A percentile compares a stretch with the other conserved stretches of the same genome.
Evolutionary conservation across 37 sponge, comb jelly and placozoan species (phyloP).

Genomic region (Chondrilla cf. caribensis): DNA sequence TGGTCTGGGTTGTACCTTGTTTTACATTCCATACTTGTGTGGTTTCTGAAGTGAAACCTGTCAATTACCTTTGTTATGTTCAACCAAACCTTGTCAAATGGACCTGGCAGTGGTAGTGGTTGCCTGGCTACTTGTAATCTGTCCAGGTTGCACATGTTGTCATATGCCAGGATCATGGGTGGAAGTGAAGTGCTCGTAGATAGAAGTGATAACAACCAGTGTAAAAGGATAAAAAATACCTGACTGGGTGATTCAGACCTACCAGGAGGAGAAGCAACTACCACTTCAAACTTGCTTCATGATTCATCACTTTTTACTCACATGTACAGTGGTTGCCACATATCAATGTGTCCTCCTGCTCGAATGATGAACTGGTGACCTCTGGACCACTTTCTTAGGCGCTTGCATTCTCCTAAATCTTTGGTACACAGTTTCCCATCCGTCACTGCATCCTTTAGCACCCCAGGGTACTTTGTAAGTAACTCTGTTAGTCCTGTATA

Average conservation of each 20-base stretch:
- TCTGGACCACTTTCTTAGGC: background rate
- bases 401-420: background rate
- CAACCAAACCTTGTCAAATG: slow-evolving; percentile 9
- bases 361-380: background rate
- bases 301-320: too few species aligned
- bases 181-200: background rate
- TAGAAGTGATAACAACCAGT: slow-evolving; percentile 2
- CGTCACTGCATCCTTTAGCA: background rate
- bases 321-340: slow-evolving; percentile 46
- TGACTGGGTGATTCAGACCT: slow-evolving; percentile 47
- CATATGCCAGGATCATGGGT: slow-evolving; percentile 33
- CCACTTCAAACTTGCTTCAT: too few species aligned
- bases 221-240: slow-evolving; percentile 30
- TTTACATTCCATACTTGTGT: slow-evolving; percentile 1
- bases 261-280: too few species aligned
- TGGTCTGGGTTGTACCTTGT: background rate
- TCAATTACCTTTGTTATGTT: slow-evolving; percentile 30
- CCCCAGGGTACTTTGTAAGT: background rate
- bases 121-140: background rate
- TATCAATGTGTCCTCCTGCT: background rate
- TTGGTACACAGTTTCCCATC: background rate
- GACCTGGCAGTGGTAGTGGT: slow-evolving; percentile 30
- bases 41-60: slow-evolving; percentile 29
- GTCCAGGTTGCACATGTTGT: slow-evolving; percentile 56
- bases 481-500: too few species aligned